Percentiles rank a stretch among this genome's conserved stretches.
Conservation (phyloP, 2,888 invertebrate species). For the Hyppa rectilinea region DNA sequence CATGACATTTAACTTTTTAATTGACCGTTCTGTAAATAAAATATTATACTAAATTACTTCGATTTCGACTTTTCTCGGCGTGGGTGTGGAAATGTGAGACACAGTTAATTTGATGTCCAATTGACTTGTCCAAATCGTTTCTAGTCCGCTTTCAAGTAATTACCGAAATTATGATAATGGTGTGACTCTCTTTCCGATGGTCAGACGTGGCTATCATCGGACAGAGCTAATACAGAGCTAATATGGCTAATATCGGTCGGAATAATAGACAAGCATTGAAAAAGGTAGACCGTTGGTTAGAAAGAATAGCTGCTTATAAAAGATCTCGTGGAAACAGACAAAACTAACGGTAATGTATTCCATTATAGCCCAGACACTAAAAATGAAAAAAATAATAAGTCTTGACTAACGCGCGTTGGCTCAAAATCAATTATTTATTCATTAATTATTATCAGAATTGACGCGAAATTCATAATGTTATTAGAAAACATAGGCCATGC, state of each 20-base stretch:
- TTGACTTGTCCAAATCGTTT: conserved; percentile 6
- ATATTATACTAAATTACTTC: conserved; percentile 14
- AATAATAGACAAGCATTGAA: neutral
- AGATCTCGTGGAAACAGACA: neutral
- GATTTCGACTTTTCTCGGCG: neutral
- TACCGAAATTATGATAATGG: conserved; percentile 1
- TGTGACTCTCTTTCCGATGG: neutral
- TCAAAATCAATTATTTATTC: conserved; percentile 41
- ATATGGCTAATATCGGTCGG: neutral
- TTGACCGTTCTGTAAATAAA: conserved; percentile 10
- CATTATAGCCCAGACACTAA: conserved; percentile 14
- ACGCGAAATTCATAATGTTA: conserved; percentile 38
- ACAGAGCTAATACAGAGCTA: no score
- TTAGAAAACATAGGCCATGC: conserved; percentile 37
- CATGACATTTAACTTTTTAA: neutral
- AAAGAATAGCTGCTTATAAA: neutral
- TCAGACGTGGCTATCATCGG: neutral
- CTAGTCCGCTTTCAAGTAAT: conserved; percentile 4
- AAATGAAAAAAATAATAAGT: conserved; percentile 29
- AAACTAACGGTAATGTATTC: conserved; percentile 26
- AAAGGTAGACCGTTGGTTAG: neutral
- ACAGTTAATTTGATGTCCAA: conserved; percentile 22
- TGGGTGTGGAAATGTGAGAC: conserved; percentile 16
- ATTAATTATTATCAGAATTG: conserved; percentile 48
- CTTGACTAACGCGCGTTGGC: conserved; percentile 8